Percentiles rank a stretch among this genome's conserved stretches.
phyloP scores from a whole-genome alignment of 2,888 invertebrate genomes.

The Theretra japonica region DNA sequence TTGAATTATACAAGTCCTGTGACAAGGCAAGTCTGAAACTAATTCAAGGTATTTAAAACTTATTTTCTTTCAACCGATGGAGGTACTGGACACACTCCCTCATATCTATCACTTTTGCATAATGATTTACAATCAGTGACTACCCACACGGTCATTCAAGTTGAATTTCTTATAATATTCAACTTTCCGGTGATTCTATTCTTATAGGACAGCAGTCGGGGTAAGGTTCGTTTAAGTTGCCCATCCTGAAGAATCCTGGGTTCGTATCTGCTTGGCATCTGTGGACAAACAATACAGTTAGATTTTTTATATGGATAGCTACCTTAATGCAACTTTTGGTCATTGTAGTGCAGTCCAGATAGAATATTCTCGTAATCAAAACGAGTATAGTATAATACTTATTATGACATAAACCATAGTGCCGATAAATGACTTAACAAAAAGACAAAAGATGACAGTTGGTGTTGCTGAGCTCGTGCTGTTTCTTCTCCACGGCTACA shows the following conservation, averaged over 20 bases:
- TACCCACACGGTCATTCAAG: not conserved
- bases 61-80: too few relatives aligned
- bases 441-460: too few relatives aligned
- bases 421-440: too few relatives aligned
- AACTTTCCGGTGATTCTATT: conserved; percentile 43
- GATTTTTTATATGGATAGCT: not conserved
- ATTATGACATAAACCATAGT: too few relatives aligned
- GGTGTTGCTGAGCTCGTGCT: too few relatives aligned
- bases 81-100: too few relatives aligned
- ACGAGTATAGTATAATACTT: too few relatives aligned
- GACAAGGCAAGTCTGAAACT: too few relatives aligned
- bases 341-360: not conserved
- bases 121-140: not conserved
- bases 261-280: conserved; percentile 61
- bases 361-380: not conserved
- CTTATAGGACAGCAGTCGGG: conserved; percentile 74
- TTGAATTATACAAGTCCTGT: too few relatives aligned
- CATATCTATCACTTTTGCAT: not conserved
- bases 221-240: conserved; percentile 61
- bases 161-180: not conserved
- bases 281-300: conserved; percentile 42
- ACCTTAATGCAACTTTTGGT: not conserved
- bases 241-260: conserved; percentile 70
- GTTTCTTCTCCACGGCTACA: too few relatives aligned
- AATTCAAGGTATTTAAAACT: too few relatives aligned